These are phyloP conservation scores for Hepsetus odoe DNA, from an alignment of 2,113 vertebrate genomes.

Conservation along the genomic window DNA sequence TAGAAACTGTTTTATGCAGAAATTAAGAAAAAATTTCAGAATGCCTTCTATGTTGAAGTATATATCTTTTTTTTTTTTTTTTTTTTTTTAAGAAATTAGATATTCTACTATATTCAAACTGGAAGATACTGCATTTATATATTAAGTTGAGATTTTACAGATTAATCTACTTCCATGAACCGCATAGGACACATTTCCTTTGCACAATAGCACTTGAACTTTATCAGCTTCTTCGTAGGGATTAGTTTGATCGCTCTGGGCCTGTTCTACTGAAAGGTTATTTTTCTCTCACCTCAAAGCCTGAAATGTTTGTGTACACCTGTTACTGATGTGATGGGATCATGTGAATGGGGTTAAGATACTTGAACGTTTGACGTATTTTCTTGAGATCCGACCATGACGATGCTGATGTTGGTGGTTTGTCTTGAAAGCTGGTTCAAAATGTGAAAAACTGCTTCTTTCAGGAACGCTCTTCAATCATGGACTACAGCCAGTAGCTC, in stretches of 20 bases:
- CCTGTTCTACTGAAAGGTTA: neutral
- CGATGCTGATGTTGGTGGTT: constrained; percentile 10
- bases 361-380: constrained; percentile 3
- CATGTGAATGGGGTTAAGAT: neutral
- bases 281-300: neutral
- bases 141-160: neutral
- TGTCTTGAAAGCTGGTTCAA: neutral
- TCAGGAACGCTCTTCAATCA: neutral
- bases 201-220: neutral
- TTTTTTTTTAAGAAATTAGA: no score
- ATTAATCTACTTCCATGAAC: neutral
- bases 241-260: neutral
- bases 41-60: no score
- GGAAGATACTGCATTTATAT: neutral
- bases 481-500: neutral
- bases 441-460: constrained; percentile 1
- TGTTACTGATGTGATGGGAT: neutral
- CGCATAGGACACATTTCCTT: neutral
- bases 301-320: neutral
- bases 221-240: neutral
- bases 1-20: no score
- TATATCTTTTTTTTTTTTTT: no score
- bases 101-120: no score
- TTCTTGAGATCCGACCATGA: neutral
- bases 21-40: no score